phyloP scores from a whole-genome alignment of 2,113 vertebrate genomes.

The Cochlearius cochlearius region DNA sequence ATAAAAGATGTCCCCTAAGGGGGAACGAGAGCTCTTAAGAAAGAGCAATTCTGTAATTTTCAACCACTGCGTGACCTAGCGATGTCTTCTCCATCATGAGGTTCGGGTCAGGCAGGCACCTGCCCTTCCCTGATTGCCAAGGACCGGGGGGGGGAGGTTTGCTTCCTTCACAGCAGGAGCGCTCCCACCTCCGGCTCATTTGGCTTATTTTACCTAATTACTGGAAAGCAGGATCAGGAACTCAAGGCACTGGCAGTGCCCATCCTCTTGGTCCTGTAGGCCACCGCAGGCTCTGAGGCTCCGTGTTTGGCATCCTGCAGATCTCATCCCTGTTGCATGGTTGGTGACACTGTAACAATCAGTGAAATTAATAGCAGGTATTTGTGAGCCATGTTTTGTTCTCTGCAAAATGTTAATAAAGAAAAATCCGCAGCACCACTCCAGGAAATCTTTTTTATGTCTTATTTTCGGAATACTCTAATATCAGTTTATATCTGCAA shows the following conservation, averaged over 20 bases:
- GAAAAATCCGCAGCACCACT: not conserved
- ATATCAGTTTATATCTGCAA: not conserved
- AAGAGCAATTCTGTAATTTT: not conserved
- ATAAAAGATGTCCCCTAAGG: not conserved
- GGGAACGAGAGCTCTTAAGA: not conserved
- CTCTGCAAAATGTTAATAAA: not conserved
- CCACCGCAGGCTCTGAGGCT: not conserved
- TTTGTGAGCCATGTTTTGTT: not conserved
- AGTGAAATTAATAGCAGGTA: not conserved
- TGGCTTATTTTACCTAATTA: not conserved
- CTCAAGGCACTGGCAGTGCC: not conserved
- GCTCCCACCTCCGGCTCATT: not conserved
- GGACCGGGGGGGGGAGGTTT: not conserved
- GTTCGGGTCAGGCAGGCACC: not conserved
- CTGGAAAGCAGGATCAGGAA: not conserved
- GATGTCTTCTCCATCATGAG: not conserved
- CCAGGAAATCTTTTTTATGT: conserved; percentile 28
- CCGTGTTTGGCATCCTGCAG: not conserved
- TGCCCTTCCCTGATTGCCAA: not conserved
- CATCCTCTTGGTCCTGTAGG: not conserved
- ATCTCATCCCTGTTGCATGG: not conserved
- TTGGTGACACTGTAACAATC: not conserved
- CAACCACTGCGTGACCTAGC: fast-evolving
- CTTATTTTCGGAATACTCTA: not conserved
- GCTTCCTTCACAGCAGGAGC: not conserved